A percentile compares a stretch with the other conserved stretches of the same genome.
phyloP scores from a whole-genome alignment of 2,888 invertebrate species.

The Rosalia funebris region DNA sequence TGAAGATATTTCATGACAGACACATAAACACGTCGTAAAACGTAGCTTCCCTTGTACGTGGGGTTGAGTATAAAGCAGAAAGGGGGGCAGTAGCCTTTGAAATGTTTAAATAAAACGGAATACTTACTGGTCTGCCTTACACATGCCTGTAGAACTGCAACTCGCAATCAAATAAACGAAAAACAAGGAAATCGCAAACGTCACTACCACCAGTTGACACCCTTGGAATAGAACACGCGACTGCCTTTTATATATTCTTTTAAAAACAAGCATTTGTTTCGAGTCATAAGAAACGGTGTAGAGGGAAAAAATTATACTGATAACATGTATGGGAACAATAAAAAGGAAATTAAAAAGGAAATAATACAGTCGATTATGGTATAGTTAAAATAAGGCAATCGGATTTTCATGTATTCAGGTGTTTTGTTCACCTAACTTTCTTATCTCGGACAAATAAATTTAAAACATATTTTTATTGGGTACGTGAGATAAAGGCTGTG shows the following conservation, averaged over 20 bases:
- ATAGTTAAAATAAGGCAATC: no score
- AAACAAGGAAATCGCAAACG: background rate
- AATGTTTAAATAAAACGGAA: background rate
- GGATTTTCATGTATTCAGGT: background rate
- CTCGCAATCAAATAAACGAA: background rate
- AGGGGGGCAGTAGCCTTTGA: no score
- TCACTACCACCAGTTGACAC: background rate
- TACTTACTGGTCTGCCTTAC: slow-evolving; percentile 3
- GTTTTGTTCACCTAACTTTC: background rate
- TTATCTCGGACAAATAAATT: background rate
- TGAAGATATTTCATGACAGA: no score
- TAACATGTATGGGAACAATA: background rate
- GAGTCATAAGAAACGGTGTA: background rate
- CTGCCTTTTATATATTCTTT: background rate
- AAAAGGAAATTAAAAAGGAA: background rate
- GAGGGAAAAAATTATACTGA: background rate
- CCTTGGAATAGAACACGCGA: background rate
- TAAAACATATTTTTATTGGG: background rate
- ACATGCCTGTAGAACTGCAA: background rate
- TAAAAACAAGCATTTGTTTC: background rate
- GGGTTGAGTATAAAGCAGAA: no score
- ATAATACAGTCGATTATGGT: no score
- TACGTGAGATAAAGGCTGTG: background rate
- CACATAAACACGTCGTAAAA: no score
- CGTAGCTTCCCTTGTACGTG: no score